These are phyloP conservation scores for Coracias cyanogaster DNA, from an alignment of 2,797 vertebrate species.

Conservation along the genomic window DNA sequence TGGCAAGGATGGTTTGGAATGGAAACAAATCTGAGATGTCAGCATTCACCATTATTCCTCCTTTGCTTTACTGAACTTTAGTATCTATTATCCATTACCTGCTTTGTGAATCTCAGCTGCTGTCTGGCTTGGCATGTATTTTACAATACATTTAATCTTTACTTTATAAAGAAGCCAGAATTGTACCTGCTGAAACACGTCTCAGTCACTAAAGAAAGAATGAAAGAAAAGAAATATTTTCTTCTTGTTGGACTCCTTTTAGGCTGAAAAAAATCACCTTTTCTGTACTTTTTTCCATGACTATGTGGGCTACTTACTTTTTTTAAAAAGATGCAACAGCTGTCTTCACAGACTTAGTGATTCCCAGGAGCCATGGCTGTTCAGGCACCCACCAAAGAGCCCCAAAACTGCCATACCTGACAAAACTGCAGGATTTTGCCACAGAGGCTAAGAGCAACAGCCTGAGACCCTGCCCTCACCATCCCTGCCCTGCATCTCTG, in stretches of 20 bases:
- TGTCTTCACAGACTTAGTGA: neutral
- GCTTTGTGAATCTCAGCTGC: neutral
- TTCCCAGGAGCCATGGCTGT: neutral
- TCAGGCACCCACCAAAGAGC: neutral
- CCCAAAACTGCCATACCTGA: neutral
- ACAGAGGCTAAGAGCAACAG: neutral
- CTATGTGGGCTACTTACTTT: neutral
- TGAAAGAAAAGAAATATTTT: neutral
- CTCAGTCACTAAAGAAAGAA: neutral
- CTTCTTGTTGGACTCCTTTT: neutral
- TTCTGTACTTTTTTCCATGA: neutral
- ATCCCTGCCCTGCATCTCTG: accelerated
- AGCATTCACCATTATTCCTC: neutral
- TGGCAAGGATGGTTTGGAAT: neutral
- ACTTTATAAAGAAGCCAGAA: neutral
- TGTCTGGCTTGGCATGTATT: neutral
- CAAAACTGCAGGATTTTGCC: neutral
- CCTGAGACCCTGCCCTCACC: neutral
- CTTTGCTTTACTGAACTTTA: neutral
- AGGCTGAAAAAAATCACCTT: neutral
- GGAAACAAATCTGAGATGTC: neutral
- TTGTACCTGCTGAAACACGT: neutral
- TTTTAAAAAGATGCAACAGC: neutral
- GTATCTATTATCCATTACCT: neutral
- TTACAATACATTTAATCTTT: neutral